Percentiles rank a stretch among this genome's conserved stretches.
phyloP scores from a whole-genome alignment of 1,140 invertebrate genomes.

The Aphelenchoides fujianensis region DNA sequence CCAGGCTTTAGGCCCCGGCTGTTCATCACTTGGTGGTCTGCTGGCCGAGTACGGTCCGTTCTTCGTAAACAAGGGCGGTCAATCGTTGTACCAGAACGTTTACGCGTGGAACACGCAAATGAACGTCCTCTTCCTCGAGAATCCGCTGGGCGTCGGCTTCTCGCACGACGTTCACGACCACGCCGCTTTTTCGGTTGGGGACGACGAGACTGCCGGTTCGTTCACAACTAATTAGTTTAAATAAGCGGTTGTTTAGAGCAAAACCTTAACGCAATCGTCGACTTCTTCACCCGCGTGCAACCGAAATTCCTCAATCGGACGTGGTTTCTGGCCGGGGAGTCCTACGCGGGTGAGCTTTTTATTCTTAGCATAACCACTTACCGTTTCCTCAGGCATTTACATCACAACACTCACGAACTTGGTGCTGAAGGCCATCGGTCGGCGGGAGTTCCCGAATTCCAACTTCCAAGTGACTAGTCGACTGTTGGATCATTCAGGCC shows the following conservation, averaged over 20 bases:
- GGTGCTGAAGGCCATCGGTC: constrained; percentile 3
- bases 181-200: constrained; percentile 10
- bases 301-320: constrained; percentile 15
- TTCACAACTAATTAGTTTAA: background rate
- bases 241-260: constrained; percentile 27
- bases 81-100: constrained; percentile 28
- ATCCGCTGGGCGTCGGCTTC: constrained; percentile 43
- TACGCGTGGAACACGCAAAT: constrained; percentile 33
- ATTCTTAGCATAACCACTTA: no score
- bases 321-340: constrained; percentile 31
- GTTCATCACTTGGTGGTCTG: no score
- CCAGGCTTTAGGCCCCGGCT: no score
- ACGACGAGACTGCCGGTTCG: constrained; percentile 28
- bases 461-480: constrained; percentile 23
- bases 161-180: constrained; percentile 24
- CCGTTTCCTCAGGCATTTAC: constrained; percentile 25
- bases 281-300: constrained; percentile 28
- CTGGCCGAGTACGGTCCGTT: constrained; percentile 30
- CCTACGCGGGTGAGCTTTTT: no score
- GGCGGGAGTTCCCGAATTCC: constrained; percentile 18
- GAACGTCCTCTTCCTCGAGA: constrained; percentile 48
- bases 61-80: constrained; percentile 29
- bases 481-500: background rate
- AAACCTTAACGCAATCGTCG: constrained; percentile 21
- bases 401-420: constrained; percentile 26